Evolutionary conservation across 2,113 vertebrate species (phyloP), one percentile per base, ranked within the genome.

Genomic region (Anolis carolinensis): DNA sequence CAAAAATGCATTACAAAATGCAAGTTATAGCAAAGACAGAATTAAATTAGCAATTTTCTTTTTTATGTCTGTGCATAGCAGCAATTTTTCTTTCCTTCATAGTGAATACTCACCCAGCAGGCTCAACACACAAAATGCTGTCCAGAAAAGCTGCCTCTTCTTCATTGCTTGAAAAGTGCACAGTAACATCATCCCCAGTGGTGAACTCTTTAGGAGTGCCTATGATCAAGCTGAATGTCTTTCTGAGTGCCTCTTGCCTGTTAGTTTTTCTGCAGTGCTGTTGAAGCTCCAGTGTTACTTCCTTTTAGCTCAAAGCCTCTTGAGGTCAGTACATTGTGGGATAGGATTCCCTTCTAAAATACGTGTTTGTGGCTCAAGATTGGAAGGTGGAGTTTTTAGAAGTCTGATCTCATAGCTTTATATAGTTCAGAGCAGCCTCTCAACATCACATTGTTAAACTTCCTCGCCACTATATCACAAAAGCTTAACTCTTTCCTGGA

Each of bases 401-500:
- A 81, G 78, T 71, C 92, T 71, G 92, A 86, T 92, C 86, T 80
- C 93, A 81, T 80, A 2, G 85, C 82, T 94, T 92, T 92, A 93
- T 93, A 82, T 0, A 80, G 91, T 85, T 93, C 82, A 0, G 89
- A 91, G 91, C 91, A 90, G 80, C 65, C 90, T 93, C 93, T 92
- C 94, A 3, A 91, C 92, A 95, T 94, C 91, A 92, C 93, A 93
- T 92, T 94, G 94, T 80, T 83, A 83, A 83, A 82, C n/a, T 79
- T 79, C 32, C 62, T 48, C 87, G 25, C 52, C 13, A 52, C 76
- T 52, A 39, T 79, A 84, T 79, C 36, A 55, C 59, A 84, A 0
- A 34, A 67, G 67, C 59, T 95, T 95, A 94, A 95, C 94, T 44
- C 92, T 92, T 95, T 94, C 94, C 91, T 92, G 92, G 90, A 88